Evolutionary conservation across 2,113 vertebrate species (phyloP).

Genomic region (Trogon surrucura): DNA sequence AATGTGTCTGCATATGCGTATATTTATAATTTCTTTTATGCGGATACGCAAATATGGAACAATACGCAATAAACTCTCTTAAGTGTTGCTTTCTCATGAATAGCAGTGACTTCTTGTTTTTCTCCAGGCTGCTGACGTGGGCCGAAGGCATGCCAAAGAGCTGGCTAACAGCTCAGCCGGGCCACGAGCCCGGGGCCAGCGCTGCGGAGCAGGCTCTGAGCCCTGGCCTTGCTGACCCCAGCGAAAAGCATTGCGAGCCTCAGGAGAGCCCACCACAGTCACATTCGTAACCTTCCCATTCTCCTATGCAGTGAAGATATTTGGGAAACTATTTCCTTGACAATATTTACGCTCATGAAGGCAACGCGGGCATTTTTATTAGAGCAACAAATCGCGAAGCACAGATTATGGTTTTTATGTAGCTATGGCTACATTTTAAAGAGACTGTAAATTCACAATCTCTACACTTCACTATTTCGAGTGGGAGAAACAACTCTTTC

Average conservation of each 20-base stretch:
- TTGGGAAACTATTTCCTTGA: not conserved
- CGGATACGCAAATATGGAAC: not conserved
- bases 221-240: not conserved
- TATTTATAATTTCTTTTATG: not conserved
- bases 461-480: not conserved
- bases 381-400: not conserved
- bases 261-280: not conserved
- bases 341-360: not conserved
- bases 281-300: not conserved
- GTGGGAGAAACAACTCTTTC: not conserved
- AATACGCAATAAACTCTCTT: not conserved
- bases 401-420: not conserved
- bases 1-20: not conserved
- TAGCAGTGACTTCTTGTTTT: not conserved
- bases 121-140: not conserved
- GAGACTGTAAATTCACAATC: not conserved
- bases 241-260: not conserved
- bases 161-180: not conserved
- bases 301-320: not conserved
- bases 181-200: not conserved
- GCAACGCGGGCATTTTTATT: not conserved
- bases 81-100: not conserved
- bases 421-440: not conserved
- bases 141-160: not conserved
- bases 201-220: not conserved